Evolutionary conservation across 2,797 vertebrate genomes (phyloP).

Genomic region (Garrulus glandarius): DNA sequence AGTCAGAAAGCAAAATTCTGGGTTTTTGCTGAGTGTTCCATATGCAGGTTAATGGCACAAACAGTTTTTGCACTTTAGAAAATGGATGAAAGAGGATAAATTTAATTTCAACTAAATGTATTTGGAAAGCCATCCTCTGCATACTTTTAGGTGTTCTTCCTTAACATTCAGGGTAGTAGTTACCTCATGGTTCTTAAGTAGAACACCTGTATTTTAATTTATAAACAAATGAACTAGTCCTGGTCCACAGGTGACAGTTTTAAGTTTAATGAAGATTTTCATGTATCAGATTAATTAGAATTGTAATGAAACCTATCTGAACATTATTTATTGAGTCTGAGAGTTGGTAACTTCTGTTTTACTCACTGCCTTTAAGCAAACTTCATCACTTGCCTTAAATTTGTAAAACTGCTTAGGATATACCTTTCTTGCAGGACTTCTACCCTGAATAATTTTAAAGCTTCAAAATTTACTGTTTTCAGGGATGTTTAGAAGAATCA

Average conservation of each 20-base stretch:
- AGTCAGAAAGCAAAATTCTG: neutral
- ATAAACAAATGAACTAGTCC: neutral
- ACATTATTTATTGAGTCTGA: neutral
- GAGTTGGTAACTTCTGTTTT: neutral
- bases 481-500: constrained; percentile 98
- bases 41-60: neutral
- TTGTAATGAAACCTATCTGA: neutral
- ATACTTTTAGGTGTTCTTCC: neutral
- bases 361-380: neutral
- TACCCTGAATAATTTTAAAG: neutral
- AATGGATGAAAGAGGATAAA: neutral
- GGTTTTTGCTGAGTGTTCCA: neutral
- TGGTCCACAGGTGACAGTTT: neutral
- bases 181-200: neutral
- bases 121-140: neutral
- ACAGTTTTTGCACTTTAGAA: neutral
- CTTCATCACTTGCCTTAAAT: neutral
- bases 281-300: neutral
- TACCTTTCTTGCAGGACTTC: neutral
- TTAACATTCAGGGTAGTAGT: neutral
- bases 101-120: neutral
- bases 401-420: neutral
- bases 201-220: neutral
- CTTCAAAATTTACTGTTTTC: neutral
- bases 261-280: neutral